Conservation (phyloP, 2,113 vertebrate genomes). For the Sisor rabdophorus region DNA sequence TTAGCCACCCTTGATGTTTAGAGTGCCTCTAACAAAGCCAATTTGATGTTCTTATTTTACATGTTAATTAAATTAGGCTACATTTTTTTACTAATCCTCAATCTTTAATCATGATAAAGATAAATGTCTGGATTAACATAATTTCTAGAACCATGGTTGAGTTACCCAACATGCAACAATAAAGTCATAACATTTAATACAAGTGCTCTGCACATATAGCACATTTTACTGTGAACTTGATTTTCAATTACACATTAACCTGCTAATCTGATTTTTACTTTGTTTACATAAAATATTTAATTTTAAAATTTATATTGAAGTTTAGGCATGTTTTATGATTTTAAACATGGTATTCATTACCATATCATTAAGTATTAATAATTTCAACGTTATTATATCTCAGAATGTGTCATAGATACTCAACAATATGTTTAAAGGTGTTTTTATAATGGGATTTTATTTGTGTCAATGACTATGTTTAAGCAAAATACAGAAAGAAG, state of each 20-base stretch:
- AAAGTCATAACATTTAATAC: background rate
- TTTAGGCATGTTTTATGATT: background rate
- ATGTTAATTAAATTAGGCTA: background rate
- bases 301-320: too few species aligned
- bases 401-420: background rate
- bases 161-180: background rate
- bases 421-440: background rate
- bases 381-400: background rate
- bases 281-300: background rate
- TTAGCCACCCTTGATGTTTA: background rate
- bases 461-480: background rate
- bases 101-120: background rate
- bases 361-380: background rate
- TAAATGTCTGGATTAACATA: background rate
- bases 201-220: background rate
- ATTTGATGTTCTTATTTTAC: background rate
- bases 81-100: background rate
- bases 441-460: background rate
- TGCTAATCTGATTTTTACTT: background rate
- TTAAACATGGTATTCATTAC: background rate
- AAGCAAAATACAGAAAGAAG: background rate
- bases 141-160: background rate
- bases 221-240: background rate
- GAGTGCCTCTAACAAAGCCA: background rate
- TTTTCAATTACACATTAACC: background rate